These are phyloP conservation scores for Drosophila quasianomalipes DNA, from an alignment of 2,888 invertebrate species.

Conservation along the genomic window DNA sequence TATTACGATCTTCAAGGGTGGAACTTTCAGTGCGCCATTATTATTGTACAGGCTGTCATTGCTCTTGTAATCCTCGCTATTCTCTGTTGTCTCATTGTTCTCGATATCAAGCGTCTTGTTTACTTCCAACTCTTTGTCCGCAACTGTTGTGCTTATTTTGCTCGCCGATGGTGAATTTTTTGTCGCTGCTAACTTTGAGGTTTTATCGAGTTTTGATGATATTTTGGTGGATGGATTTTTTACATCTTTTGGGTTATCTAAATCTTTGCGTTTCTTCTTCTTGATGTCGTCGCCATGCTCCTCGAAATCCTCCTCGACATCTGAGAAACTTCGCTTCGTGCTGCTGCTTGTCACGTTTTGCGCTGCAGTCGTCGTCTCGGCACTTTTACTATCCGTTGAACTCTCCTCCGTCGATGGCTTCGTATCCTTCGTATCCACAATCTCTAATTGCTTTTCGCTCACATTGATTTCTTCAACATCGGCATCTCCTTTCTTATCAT, in stretches of 20 bases:
- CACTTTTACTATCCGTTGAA: conserved; percentile 65
- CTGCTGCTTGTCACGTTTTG: conserved; percentile 47
- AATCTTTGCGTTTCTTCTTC: conserved; percentile 92
- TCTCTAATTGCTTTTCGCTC: conserved; percentile 72
- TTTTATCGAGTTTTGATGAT: conserved; percentile 83
- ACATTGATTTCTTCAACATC: conserved; percentile 72
- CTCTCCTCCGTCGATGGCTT: conserved; percentile 70
- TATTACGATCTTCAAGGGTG: conserved; percentile 97
- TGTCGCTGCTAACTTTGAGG: conserved; percentile 87
- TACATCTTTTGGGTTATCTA: conserved; percentile 87
- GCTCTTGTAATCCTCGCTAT: conserved; percentile 87
- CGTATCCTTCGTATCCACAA: conserved; percentile 60
- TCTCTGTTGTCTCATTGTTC: conserved; percentile 85
- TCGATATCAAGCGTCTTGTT: conserved; percentile 86
- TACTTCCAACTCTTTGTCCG: conserved; percentile 89
- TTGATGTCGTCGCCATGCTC: conserved; percentile 89
- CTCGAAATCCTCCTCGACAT: conserved; percentile 87
- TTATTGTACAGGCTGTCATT: conserved; percentile 81
- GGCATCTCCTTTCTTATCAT: conserved; percentile 74
- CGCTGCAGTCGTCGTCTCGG: conserved; percentile 45
- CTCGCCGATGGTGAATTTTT: conserved; percentile 84
- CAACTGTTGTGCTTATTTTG: conserved; percentile 85
- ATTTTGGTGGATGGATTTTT: conserved; percentile 84
- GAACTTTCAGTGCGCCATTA: conserved; percentile 92
- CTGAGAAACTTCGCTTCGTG: conserved; percentile 83